phyloP scores from a whole-genome alignment of 2,888 invertebrate genomes.

The Drosophila stalkeri region DNA sequence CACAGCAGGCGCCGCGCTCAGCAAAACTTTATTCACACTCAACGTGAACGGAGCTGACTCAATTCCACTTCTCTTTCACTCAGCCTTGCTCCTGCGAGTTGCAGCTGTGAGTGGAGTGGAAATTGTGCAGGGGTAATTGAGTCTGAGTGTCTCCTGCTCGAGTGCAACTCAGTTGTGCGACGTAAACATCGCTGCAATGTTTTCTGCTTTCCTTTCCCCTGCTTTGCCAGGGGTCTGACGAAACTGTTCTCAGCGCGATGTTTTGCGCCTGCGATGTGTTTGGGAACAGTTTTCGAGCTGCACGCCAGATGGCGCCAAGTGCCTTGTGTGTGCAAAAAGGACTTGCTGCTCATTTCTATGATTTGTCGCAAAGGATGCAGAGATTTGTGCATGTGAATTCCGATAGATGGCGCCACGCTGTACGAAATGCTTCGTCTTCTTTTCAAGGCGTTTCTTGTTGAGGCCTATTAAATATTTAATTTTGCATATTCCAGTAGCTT shows the following conservation, averaged over 20 bases:
- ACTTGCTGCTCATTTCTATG: slow-evolving; percentile 26
- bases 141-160: slow-evolving; percentile 43
- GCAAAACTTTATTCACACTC: slow-evolving; percentile 16
- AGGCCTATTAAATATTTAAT: slow-evolving; percentile 59
- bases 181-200: slow-evolving; percentile 29
- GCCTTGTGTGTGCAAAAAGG: slow-evolving; percentile 13
- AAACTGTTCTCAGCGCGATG: slow-evolving; percentile 26
- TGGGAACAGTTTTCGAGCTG: slow-evolving; percentile 46
- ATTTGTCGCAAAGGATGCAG: slow-evolving; percentile 15
- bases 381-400: slow-evolving; percentile 12
- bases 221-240: not conserved
- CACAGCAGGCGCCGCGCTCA: slow-evolving; percentile 35
- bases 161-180: slow-evolving; percentile 37
- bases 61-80: slow-evolving; percentile 31
- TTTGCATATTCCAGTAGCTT: slow-evolving; percentile 52
- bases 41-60: not conserved
- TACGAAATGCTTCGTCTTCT: not conserved
- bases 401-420: slow-evolving; percentile 42
- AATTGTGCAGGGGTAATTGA: slow-evolving; percentile 43
- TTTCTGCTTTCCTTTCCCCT: slow-evolving; percentile 10
- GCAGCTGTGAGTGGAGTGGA: slow-evolving; percentile 34
- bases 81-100: slow-evolving; percentile 35
- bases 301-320: slow-evolving; percentile 52
- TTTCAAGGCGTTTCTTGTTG: not conserved
- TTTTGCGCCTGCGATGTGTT: slow-evolving; percentile 19